Percentiles rank a stretch among this genome's conserved stretches.
Evolutionary conservation across 2,797 vertebrate genomes (phyloP).

Genomic region (Oreonectes daqikongensis): DNA sequence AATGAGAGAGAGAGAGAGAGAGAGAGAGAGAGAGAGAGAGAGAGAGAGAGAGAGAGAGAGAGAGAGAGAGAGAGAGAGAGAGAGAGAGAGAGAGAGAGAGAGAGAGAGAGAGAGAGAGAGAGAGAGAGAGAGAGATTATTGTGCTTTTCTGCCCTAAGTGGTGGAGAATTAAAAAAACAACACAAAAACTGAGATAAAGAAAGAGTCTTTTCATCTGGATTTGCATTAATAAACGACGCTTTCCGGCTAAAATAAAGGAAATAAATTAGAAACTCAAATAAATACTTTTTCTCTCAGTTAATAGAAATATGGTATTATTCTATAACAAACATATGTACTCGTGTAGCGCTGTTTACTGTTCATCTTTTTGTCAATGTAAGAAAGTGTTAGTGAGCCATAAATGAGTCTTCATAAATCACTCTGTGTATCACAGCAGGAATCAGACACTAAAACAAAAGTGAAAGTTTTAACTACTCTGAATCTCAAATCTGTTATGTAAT

Average conservation of each 20-base stretch:
- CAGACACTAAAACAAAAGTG: neutral
- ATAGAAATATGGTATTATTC: slow-evolving; percentile 8
- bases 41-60: neutral
- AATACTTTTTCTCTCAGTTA: slow-evolving; percentile 6
- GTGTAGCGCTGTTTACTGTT: slow-evolving; percentile 16
- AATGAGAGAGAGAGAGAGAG: slow-evolving; percentile 1
- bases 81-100: neutral
- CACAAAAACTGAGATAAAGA: slow-evolving; percentile 16
- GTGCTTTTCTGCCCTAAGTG: slow-evolving; percentile 5
- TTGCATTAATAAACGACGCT: slow-evolving; percentile 36
- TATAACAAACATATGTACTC: slow-evolving; percentile 37
- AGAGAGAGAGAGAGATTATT: neutral
- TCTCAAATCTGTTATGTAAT: neutral
- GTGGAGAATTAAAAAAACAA: slow-evolving; percentile 12
- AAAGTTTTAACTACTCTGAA: neutral
- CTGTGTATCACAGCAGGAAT: neutral
- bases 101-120: neutral
- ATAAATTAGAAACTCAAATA: slow-evolving; percentile 37
- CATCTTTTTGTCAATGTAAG: neutral
- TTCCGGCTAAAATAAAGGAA: slow-evolving; percentile 15
- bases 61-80: neutral
- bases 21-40: neutral
- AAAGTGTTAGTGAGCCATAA: neutral
- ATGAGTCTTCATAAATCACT: neutral
- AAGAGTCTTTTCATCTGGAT: slow-evolving; percentile 39